These are phyloP conservation scores for Zosterops lateralis DNA, from an alignment of 2,113 vertebrate genomes.

Conservation along the genomic window DNA sequence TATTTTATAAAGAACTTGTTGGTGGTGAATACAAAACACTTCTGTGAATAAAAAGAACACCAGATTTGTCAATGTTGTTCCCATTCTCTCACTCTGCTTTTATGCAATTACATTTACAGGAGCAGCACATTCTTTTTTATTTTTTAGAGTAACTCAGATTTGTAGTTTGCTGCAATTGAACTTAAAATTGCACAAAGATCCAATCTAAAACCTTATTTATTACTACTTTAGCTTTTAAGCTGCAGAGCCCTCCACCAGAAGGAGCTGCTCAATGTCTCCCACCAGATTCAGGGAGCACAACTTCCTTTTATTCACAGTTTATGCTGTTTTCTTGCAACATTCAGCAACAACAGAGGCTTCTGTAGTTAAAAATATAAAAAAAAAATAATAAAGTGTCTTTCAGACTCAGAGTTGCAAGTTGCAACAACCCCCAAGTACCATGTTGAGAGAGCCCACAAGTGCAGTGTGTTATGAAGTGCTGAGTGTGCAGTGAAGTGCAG, in stretches of 20 bases:
- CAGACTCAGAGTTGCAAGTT: not conserved
- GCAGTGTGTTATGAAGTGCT: conserved; percentile 4
- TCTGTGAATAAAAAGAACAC: conserved; percentile 72
- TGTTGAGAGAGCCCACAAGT: not conserved
- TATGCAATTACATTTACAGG: not conserved
- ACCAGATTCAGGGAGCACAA: not conserved
- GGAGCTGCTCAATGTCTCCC: not conserved
- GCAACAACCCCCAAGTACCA: not conserved
- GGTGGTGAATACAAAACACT: conserved; percentile 38
- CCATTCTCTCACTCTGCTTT: not conserved
- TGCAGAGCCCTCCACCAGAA: not conserved
- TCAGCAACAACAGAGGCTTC: not conserved
- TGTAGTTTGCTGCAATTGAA: not conserved
- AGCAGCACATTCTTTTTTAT: not conserved
- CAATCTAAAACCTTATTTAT: not conserved
- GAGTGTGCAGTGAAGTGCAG: conserved; percentile 57
- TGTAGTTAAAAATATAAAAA: not conserved
- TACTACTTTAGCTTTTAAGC: not conserved
- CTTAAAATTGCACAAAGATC: not conserved
- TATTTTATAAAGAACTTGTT: not conserved
- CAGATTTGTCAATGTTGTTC: not conserved
- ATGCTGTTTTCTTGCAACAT: not conserved
- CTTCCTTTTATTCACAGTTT: conserved; percentile 73
- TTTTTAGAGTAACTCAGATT: not conserved
- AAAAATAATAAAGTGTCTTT: not conserved